Base-by-base conservation (phyloP, 2,797 vertebrate species). In the Hypotaenidia okinawae region DNA sequence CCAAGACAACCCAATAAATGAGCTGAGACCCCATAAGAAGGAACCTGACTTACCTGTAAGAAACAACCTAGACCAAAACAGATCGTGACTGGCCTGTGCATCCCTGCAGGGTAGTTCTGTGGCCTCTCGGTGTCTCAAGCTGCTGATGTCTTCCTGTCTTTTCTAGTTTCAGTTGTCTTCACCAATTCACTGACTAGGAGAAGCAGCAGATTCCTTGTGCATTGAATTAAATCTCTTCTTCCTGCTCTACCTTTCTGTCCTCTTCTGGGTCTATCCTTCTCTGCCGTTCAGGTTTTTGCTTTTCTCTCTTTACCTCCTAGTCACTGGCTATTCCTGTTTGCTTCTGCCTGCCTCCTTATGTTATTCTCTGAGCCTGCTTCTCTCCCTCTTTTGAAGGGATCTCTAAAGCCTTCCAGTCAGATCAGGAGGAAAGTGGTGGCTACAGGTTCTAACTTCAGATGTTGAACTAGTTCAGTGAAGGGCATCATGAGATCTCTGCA, bases 21-120 rank as follows among this genome's bases (percentile, higher is more conserved):
- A 84, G 52, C 16, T 64, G 37, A 88, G 51, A 69, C 10, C 12
- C 45, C 32, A 8, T 27, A 19, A 61, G 74, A 80, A 83, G 52
- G 22, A 87, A 78, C 11, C 18, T 68, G 30, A 93, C 98, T 98
- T 95, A 98, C 98, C 97, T 91, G 62, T 47, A 91, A 72, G 66
- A 95, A 93, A 32, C 61, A 92, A 19, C 78, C 59, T 83, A 98
- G 49, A 89, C 27, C 35, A 72, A 93, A 95, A 72, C 79, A 70
- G 61, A 52, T 66, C 67, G 57, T 17, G 13, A 25, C n/a, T 9
- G 19, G 69, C 28, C 28, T 55, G 6, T 2, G 12, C 75, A 69
- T 85, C 37, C 66, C 73, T 3, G 18, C 84, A 6, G 16, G 30
- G 83, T 76, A 4, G 3, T 83, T 33, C 37, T 63, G 64, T n/a